Base-by-base conservation (phyloP, 2,797 vertebrate species). In the Coluber constrictor region DNA sequence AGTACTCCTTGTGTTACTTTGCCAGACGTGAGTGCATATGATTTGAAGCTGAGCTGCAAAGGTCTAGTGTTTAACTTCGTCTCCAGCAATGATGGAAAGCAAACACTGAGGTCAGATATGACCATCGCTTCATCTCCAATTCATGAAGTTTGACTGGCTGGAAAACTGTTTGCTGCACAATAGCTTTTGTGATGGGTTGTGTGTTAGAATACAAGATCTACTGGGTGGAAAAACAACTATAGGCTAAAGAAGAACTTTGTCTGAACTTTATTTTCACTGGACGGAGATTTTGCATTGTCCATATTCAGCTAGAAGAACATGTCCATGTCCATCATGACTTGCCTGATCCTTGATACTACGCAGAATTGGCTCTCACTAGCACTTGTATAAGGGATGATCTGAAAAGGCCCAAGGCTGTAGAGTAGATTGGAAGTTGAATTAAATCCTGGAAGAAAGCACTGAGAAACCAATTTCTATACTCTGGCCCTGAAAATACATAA, bases 131-230 rank as follows among this genome's bases (percentile, higher is more conserved):
- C 92, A 57, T 95, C 91, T 89, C 90, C 60, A 91, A 92, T 94
- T 0, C 89, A 66, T 90, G 86, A 0, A 0, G 25, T 94, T 25
- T n/a, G 0, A 0, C 83, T 0, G 0, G 87, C 94, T 0, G 0
- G 83, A 61, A 63, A 93, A 70, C 20, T 91, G 94, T 93, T 94
- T 93, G 88, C n/a, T 5, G 15, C 25, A 37, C 32, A 10, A 20
- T 25, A n/a, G n/a, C 7, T 23, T n/a, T 74, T 74, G 37, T 20
- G 56, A 43, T 18, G 55, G 18, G 10, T 57, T 89, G 23, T 43
- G 11, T 43, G 23, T 27, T 88, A 25, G 43, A 54, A 43, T 43
- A 79, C 8, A 79, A 79, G 18, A 43, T 0, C 32, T 23, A 43
- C 3, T 70, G n/a, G n/a, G 32, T 37, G 70, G 37, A 74, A 37